Conservation (phyloP, 2,888 invertebrate species). For the Danaus chrysippus region DNA sequence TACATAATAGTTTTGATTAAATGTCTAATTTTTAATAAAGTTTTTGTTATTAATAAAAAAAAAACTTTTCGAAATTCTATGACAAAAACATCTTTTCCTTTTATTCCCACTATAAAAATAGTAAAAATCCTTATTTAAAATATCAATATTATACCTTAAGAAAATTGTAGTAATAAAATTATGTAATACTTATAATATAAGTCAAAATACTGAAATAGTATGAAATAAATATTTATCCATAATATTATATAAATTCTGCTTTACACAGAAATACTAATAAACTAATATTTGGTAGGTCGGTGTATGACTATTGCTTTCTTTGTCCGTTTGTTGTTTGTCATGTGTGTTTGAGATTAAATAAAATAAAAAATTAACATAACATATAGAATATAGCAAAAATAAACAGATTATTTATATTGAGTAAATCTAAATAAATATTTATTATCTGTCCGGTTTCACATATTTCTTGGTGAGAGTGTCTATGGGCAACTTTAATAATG, state of each 20-base stretch:
- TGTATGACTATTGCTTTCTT: conserved; percentile 1
- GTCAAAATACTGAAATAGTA: too few relatives aligned
- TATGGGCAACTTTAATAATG: conserved; percentile 55
- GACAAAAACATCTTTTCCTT: too few relatives aligned
- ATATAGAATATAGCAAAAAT: neutral
- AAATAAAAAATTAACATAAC: neutral
- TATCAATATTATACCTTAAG: too few relatives aligned
- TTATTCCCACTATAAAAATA: too few relatives aligned
- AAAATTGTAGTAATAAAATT: too few relatives aligned
- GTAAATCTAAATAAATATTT: neutral
- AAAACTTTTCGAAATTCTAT: too few relatives aligned
- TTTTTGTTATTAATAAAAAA: too few relatives aligned
- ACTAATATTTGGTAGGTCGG: conserved; percentile 16
- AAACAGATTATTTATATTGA: neutral
- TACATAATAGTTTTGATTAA: too few relatives aligned
- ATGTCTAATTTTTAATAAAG: too few relatives aligned
- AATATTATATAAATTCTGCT: neutral
- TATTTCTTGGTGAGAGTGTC: conserved; percentile 45
- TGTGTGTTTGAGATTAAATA: neutral
- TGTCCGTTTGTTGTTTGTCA: conserved; percentile 5
- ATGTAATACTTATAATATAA: too few relatives aligned
- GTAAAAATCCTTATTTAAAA: too few relatives aligned
- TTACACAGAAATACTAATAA: neutral
- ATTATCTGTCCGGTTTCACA: conserved; percentile 44
- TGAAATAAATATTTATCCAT: neutral